Evolutionary conservation across 2,113 vertebrate species (phyloP).

Genomic region (Microcebus jonahi): DNA sequence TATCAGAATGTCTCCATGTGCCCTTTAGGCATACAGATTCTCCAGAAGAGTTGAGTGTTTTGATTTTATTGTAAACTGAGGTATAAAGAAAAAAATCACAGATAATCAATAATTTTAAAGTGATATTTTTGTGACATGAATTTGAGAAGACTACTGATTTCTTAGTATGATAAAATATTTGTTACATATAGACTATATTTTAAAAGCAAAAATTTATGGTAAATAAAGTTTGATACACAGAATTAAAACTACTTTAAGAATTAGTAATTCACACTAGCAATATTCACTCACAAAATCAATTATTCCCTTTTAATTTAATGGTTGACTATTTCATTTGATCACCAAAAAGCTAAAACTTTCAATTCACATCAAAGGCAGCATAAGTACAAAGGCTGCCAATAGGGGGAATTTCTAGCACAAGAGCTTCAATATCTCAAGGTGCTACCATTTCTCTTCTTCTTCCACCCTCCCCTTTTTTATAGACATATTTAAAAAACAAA

Average conservation of each 20-base stretch:
- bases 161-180: background rate
- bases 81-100: constrained; percentile 16
- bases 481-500: background rate
- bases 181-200: background rate
- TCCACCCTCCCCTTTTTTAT: background rate
- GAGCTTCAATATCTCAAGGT: background rate
- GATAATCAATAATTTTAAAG: background rate
- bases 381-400: background rate
- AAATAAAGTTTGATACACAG: background rate
- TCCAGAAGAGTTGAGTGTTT: background rate
- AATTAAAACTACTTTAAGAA: constrained; percentile 4
- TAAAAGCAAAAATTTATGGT: constrained; percentile 18
- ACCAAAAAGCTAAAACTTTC: background rate
- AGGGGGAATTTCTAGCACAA: background rate
- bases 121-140: constrained; percentile 10
- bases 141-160: background rate
- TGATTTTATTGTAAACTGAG: constrained; percentile 2
- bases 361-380: background rate
- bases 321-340: background rate
- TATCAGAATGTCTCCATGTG: background rate
- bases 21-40: background rate
- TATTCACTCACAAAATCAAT: background rate
- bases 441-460: background rate
- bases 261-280: background rate
- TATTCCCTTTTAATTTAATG: background rate